Evolutionary conservation across 1,140 invertebrate genomes (phyloP), one percentile per base, ranked within the genome.

Genomic region (Calephelis nemesis): DNA sequence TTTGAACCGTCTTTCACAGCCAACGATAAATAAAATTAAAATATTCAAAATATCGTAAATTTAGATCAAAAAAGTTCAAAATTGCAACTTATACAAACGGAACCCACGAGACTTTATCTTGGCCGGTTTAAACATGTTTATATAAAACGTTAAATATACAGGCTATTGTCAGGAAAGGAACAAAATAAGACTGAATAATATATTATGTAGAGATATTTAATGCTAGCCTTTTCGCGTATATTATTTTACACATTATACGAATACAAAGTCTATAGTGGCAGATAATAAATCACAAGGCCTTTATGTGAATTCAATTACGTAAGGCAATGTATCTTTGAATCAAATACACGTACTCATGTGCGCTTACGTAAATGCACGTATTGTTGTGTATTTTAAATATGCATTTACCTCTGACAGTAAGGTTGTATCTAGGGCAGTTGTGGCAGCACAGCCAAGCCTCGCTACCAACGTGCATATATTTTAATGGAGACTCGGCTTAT

Each of bases 1-100:
- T 67, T 64, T 39, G n/a, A 62, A 30, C 42, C 30, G 39, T 47
- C 40, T 68, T 54, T 68, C 70, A 72, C 70, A 72, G 70, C 70
- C 70, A 60, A 65, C 52, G 68, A 66, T 62, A 65, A 47, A 65
- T 42, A 15, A 68, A 68, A 68, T 66, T 63, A 63, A 50, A 48
- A 49, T 52, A 63, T 52, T 62, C 11, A 71, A 45, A 42, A 45
- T 45, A 65, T 54, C 60, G 47, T 47, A 65, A 67, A 68, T 45
- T 50, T 15, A 30, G 40, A 58, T 60, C 39, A 62, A 65, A 70
- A 70, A 47, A 65, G 47, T 54, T 42, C 45, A 54, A 69, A 42
- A 63, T 69, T 54, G 42, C 30, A 50, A 65, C 39, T 6, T 49
- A 50, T 65, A 40, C 48, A 52, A 50, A 50, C 30, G 19, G 48